Evolutionary conservation across 2,888 invertebrate species (phyloP).

Genomic region (Cantharis rufa): DNA sequence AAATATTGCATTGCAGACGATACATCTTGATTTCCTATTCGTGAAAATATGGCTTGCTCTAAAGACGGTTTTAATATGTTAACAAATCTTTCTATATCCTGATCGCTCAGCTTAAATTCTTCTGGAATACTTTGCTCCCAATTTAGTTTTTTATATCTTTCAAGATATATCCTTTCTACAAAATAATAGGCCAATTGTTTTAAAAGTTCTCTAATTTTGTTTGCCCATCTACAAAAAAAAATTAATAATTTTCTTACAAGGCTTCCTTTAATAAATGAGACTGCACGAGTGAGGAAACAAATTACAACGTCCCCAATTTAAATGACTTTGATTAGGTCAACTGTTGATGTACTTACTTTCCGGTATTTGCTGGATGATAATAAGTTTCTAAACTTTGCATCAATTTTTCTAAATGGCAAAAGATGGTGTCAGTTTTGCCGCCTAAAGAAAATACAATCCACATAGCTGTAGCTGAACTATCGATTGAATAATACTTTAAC

Average conservation of each 20-base stretch:
- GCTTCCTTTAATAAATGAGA: neutral
- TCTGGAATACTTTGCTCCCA: conserved; percentile 76
- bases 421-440: conserved; percentile 65
- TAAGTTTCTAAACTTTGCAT: conserved; percentile 84
- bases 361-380: conserved; percentile 86
- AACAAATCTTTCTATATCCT: conserved; percentile 81
- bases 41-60: conserved; percentile 79
- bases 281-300: neutral
- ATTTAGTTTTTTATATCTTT: conserved; percentile 64
- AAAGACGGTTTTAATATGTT: conserved; percentile 73
- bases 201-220: conserved; percentile 68
- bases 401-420: conserved; percentile 77
- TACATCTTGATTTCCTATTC: conserved; percentile 65
- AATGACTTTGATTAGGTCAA: neutral
- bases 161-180: conserved; percentile 63
- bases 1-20: conserved; percentile 74
- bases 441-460: conserved; percentile 70
- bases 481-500: conserved; percentile 59
- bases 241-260: neutral
- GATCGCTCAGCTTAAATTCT: conserved; percentile 72
- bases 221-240: conserved; percentile 65
- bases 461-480: conserved; percentile 58
- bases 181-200: conserved; percentile 71
- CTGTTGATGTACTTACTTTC: conserved; percentile 52
- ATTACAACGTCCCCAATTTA: neutral